Base-by-base conservation (phyloP, 2,797 vertebrate genomes). In the Labroides dimidiatus region DNA sequence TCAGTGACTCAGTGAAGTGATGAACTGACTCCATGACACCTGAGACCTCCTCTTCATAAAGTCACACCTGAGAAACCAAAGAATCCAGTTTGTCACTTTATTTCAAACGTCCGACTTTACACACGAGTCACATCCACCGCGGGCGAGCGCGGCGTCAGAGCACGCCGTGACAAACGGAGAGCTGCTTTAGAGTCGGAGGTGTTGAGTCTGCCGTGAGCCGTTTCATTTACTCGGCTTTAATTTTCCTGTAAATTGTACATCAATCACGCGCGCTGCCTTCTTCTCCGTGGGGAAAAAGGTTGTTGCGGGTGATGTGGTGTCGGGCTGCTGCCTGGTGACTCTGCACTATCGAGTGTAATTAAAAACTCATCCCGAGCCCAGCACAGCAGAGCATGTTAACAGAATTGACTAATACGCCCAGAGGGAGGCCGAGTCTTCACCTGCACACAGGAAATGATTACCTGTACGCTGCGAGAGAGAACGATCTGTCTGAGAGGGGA, bases 311-410 rank as follows among this genome's bases (percentile, higher is more conserved):
- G 39, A 56, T 64, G 36, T 33, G 63, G 49, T 56, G 69, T 64
- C 12, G 12, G 47, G 33, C 53, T 53, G 5, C 33, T 54, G 57
- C 69, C 45, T 63, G 64, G 57, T 74, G 80, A 73, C 61, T 44
- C 37, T 56, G 66, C 63, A 55, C 69, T 33, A 58, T 63, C 75
- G 61, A 69, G 72, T 76, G 70, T 84, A 84, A 91, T 90, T 86
- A 89, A 86, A 84, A 88, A 68, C 56, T 60, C 80, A 91, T 76
- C 67, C 19, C 0, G 51, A 63, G 71, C 71, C 52, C 71, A 37
- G 72, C 52, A 69, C 70, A 69, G 79, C 61, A 39, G 64, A 81
- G 41, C 50, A 27, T 78, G 81, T 77, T 87, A 77, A 80, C 62
- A 75, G 48, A 72, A 78, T 69, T 70, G 81, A 72, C 65, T 81